Conservation (phyloP, 2,888 invertebrate species). For the Eumacrocentrus americanus region DNA sequence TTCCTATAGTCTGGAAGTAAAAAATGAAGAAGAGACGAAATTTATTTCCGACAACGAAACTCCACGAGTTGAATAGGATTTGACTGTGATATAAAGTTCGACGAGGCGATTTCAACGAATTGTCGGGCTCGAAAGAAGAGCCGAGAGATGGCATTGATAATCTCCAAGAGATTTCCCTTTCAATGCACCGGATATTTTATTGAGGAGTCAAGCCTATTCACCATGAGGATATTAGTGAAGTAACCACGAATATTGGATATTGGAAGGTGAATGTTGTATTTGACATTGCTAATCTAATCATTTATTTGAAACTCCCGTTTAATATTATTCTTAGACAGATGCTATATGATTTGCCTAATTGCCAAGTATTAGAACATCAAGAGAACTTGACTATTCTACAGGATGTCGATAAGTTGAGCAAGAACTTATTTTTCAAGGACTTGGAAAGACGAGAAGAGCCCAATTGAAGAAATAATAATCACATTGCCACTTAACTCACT, state of each 20-base stretch:
- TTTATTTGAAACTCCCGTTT: background rate
- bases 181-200: conserved; percentile 15
- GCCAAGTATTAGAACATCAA: background rate
- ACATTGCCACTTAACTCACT: too few species aligned
- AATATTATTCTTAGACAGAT: too few species aligned
- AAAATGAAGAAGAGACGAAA: background rate
- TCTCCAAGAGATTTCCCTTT: conserved; percentile 14
- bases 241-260: too few species aligned
- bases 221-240: conserved; percentile 6
- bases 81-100: conserved; percentile 11
- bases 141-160: conserved; percentile 4
- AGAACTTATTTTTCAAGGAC: conserved; percentile 4
- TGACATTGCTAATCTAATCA: background rate
- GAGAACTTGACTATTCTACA: background rate
- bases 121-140: conserved; percentile 7
- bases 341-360: background rate
- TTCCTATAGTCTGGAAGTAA: too few species aligned
- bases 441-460: background rate
- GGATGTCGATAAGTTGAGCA: conserved; percentile 8
- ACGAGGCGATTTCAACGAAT: conserved; percentile 3
- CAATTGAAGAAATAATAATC: too few species aligned
- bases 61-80: conserved; percentile 12
- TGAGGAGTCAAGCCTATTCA: background rate
- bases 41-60: conserved; percentile 6
- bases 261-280: too few species aligned